phyloP scores from a whole-genome alignment of 2,797 vertebrate species.

The Xiphophorus birchmanni region DNA sequence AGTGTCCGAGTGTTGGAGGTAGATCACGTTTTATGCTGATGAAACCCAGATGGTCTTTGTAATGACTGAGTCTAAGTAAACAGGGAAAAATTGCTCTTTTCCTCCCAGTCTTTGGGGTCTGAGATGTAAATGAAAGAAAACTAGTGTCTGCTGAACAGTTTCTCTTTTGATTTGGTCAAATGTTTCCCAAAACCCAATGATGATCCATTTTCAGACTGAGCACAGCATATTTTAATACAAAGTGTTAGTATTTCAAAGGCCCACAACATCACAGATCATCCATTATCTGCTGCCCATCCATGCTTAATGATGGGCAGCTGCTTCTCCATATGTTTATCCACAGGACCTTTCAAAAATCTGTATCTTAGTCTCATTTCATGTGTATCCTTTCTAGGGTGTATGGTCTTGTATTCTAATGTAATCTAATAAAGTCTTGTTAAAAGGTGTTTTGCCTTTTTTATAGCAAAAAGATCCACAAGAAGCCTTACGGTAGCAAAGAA shows the following conservation, averaged over 20 bases:
- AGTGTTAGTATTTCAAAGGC: neutral
- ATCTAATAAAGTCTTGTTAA: neutral
- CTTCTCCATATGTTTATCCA: neutral
- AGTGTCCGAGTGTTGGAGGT: constrained; percentile 45
- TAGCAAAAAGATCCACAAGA: constrained; percentile 61
- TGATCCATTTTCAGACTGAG: neutral
- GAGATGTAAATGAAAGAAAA: neutral
- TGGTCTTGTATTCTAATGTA: neutral
- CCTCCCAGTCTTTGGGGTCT: neutral
- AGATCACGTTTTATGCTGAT: constrained; percentile 47
- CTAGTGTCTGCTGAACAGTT: neutral
- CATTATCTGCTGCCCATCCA: no score
- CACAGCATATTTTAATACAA: neutral
- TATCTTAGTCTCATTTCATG: neutral
- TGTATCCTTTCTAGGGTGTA: neutral
- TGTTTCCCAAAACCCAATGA: neutral
- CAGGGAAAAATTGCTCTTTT: constrained; percentile 2
- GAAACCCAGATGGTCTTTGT: constrained; percentile 58
- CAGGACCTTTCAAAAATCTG: neutral
- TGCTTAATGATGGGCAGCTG: neutral
- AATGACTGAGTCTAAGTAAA: constrained; percentile 19
- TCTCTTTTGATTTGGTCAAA: neutral
- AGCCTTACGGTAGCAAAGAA: constrained; percentile 54
- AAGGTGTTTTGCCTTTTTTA: constrained; percentile 32
- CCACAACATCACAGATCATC: neutral